Evolutionary conservation across 2,888 invertebrate genomes (phyloP), one percentile per base, ranked within the genome.

Genomic region (Petrolisthes manimaculis): DNA sequence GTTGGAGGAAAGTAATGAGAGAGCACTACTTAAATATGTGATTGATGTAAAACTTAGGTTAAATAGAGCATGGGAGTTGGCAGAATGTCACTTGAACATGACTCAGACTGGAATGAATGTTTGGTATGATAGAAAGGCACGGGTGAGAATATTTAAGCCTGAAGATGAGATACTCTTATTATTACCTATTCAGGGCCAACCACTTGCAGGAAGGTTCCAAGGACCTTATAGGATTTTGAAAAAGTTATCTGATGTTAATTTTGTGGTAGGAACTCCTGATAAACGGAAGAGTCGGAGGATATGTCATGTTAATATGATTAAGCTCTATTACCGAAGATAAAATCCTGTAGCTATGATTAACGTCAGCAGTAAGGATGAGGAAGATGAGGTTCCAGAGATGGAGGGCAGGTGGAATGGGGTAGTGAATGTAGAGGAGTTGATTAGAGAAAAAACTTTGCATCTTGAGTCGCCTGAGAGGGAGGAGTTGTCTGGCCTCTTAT

Each of bases 61-160:
- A 21, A n/a, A 71, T 1, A n/a, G 21, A 21, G 21, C 21, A 8
- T 71, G 71, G 71, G 21, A 61, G 18, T 61, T 61, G 61, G 61
- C 61, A 9, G 18, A 61, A 61, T 12, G 61, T 18, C 0, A 74
- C n/a, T 21, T 74, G 1, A 12, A 74, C 12, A 21, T 0, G 12
- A 2, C 74, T 74, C 74, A 74, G n/a, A 9, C 21, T 21, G 21
- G 24, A 14, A 74, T 74, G 74, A 74, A 74, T 3, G 21, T 8
- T n/a, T 74, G 74, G 74, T 74, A 74, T 9, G 74, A 74, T 61
- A 61, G 18, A 18, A 24, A 24, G 74, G n/a, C 74, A 9, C 24
- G 74, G 21, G 74, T 18, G 74, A 74, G 71, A n/a, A 21, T n/a
- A 8, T 71, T 71, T 71, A 21, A 71, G 71, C 71, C 71, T n/a